Percentiles rank a stretch among this genome's conserved stretches.
Evolutionary conservation across 2,113 vertebrate genomes (phyloP).

Genomic region (Genyomyrus donnyi): DNA sequence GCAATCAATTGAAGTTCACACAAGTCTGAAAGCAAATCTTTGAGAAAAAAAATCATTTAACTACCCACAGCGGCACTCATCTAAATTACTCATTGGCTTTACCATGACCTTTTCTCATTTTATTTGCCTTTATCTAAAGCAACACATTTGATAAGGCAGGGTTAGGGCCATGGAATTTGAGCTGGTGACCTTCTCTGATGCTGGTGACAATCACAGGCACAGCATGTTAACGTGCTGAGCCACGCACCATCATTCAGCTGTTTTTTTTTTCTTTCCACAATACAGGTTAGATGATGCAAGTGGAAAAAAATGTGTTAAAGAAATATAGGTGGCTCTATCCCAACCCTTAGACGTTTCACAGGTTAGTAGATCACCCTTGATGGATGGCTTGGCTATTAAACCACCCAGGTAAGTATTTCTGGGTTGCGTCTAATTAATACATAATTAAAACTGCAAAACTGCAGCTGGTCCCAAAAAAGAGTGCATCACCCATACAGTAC

Average conservation of each 20-base stretch:
- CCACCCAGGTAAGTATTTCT: neutral
- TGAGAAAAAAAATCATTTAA: neutral
- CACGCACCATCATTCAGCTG: neutral
- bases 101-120: neutral
- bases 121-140: neutral
- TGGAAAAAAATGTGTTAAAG: neutral
- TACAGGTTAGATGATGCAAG: neutral
- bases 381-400: neutral
- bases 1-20: neutral
- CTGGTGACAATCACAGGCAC: neutral
- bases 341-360: neutral
- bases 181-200: neutral
- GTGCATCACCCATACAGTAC: constrained; percentile 44
- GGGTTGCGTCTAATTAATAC: neutral
- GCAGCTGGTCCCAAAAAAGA: neutral
- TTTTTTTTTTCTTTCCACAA: neutral
- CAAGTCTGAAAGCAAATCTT: neutral
- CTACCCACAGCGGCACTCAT: neutral
- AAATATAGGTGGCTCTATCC: neutral
- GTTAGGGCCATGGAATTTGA: neutral
- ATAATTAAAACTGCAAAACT: neutral
- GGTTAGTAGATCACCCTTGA: neutral
- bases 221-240: neutral
- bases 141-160: neutral
- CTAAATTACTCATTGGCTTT: neutral